Evolutionary conservation across 2,797 vertebrate species (phyloP).

Genomic region (Dermochelys coriacea): DNA sequence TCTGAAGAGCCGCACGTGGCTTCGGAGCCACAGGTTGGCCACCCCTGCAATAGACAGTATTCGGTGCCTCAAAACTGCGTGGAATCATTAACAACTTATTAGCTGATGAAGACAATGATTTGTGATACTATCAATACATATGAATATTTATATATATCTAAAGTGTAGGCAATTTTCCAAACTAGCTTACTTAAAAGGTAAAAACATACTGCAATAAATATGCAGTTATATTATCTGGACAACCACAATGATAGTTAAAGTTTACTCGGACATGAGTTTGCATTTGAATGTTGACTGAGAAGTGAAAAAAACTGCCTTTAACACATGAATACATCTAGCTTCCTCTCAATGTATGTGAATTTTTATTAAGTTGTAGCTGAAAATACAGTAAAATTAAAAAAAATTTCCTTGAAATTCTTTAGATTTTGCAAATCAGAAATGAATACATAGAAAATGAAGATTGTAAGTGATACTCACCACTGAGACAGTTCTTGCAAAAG

Average conservation of each 20-base stretch:
- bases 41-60: neutral
- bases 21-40: too few relatives aligned
- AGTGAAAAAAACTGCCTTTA: rapidly evolving
- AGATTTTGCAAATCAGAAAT: neutral
- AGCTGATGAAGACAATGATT: neutral
- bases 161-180: neutral
- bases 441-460: neutral
- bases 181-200: neutral
- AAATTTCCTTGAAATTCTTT: rapidly evolving
- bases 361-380: neutral
- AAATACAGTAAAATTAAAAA: neutral
- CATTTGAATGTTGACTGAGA: neutral
- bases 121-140: neutral
- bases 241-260: neutral
- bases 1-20: too few relatives aligned
- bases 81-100: neutral
- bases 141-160: rapidly evolving
- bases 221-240: neutral
- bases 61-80: neutral
- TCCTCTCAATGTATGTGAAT: neutral
- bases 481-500: constrained; percentile 97
- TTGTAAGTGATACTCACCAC: constrained; percentile 85
- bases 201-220: neutral
- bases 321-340: neutral
- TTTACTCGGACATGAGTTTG: neutral